phyloP scores from a whole-genome alignment of 2,888 invertebrate species.

The Leptogaster cylindrica region DNA sequence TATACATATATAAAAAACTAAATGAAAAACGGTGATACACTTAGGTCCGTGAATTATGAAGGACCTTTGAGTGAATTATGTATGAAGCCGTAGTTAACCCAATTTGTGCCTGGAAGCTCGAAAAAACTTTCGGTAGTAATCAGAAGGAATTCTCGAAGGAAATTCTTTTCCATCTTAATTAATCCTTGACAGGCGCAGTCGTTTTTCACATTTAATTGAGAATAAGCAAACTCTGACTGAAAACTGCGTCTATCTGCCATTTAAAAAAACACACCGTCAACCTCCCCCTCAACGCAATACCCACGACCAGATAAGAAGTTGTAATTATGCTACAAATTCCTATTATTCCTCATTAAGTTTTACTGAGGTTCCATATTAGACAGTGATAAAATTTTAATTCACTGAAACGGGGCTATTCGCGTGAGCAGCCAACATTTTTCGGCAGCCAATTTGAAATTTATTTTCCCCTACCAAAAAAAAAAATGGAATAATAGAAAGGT shows the following conservation, averaged over 20 bases:
- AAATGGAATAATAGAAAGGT: too few relatives aligned
- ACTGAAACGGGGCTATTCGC: neutral
- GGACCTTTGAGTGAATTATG: too few relatives aligned
- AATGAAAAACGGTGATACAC: too few relatives aligned
- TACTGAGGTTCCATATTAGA: neutral
- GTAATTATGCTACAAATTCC: constrained; percentile 2
- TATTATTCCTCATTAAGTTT: constrained; percentile 5
- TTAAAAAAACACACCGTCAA: too few relatives aligned
- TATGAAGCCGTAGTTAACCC: too few relatives aligned
- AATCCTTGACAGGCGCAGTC: neutral
- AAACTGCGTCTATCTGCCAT: neutral
- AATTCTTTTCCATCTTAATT: constrained; percentile 8
- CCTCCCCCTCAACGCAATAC: too few relatives aligned
- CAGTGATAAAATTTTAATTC: neutral
- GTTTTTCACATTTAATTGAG: constrained; percentile 2
- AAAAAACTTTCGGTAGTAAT: too few relatives aligned
- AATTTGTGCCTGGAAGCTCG: too few relatives aligned
- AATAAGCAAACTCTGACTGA: neutral
- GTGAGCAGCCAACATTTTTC: too few relatives aligned
- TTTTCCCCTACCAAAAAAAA: neutral
- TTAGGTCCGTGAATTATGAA: too few relatives aligned
- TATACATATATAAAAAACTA: too few relatives aligned
- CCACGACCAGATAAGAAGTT: neutral
- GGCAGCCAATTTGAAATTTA: neutral
- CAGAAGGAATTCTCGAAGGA: too few relatives aligned